Base-by-base conservation (phyloP, 2,888 invertebrate species). In the Loripinus fragilis region DNA sequence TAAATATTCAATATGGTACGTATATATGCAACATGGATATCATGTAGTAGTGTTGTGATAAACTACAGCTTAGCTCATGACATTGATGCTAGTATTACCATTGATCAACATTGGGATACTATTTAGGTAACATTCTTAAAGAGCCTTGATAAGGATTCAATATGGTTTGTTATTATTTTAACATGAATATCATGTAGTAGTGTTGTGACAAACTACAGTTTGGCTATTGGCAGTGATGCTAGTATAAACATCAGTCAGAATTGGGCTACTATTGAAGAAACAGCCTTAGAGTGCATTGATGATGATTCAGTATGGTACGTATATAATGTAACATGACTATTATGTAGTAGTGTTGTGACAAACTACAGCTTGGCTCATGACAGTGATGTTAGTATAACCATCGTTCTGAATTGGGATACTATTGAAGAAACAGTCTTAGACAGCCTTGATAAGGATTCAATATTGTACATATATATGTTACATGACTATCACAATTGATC, bases 381-480 rank as follows among this genome's bases (percentile, higher is more conserved):
- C 81, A 85, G 85, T 0, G 91, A 92, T 76, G 87, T 78, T 28
- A 90, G 86, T 60, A 80, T 90, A 66, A 91, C 91, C 10, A 85
- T 91, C 8, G 92, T 91, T 68, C 78, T 82, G 20, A 83, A 91
- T 81, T 83, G 79, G 67, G 80, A 85, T 25, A 68, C 89, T 20
- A 95, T 95, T 76, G 95, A 95, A 25, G 95, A 95, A 1, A 95
- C 95, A 8, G 35, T n/a, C 33, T 30, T 74, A 15, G 48, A 65
- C 17, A 30, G 52, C 10, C 50, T 71, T 2, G 72, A 77, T 20
- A 75, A 74, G 1, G 81, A 81, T 38, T 75, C 75, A 2, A 55
- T 78, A 1, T 81, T 77, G 81, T 81, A 66, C 30, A 71, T 20
- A 8, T 23, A 23, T 52, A 2, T 41, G 42, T 38, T 12, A 38